phyloP scores from a whole-genome alignment of 2,113 vertebrate species.

The Eurystomus gularis region DNA sequence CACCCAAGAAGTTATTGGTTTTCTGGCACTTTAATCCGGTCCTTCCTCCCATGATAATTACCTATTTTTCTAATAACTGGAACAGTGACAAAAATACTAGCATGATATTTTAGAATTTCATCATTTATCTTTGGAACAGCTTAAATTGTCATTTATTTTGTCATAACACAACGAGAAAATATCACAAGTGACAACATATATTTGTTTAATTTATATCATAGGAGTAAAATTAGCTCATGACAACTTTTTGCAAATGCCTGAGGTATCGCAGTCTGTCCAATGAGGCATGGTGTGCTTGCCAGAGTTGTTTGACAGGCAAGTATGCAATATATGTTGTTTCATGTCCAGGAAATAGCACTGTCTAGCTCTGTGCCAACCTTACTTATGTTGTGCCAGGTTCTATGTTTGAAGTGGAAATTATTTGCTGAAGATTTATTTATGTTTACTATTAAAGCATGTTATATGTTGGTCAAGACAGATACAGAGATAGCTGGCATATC shows the following conservation, averaged over 20 bases:
- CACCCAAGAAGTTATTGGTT: neutral
- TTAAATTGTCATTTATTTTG: neutral
- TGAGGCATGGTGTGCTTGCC: neutral
- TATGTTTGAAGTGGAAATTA: neutral
- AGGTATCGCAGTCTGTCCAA: neutral
- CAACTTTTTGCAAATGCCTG: neutral
- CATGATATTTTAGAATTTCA: neutral
- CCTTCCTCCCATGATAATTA: neutral
- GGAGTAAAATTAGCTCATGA: neutral
- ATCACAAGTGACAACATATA: neutral
- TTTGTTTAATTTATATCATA: neutral
- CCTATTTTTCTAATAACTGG: neutral
- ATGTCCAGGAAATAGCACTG: neutral
- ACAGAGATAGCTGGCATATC: neutral
- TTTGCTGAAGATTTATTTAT: neutral
- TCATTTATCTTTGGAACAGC: neutral
- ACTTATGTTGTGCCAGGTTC: neutral
- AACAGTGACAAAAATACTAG: neutral
- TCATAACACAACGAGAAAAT: neutral
- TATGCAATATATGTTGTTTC: neutral
- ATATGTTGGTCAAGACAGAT: neutral
- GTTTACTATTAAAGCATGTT: neutral
- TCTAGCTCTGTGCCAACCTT: neutral
- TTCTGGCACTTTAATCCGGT: neutral
- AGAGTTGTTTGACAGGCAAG: neutral